Evolutionary conservation across 2,888 invertebrate genomes (phyloP), one percentile per base, ranked within the genome.

Genomic region (Flabesymbios commensalis): DNA sequence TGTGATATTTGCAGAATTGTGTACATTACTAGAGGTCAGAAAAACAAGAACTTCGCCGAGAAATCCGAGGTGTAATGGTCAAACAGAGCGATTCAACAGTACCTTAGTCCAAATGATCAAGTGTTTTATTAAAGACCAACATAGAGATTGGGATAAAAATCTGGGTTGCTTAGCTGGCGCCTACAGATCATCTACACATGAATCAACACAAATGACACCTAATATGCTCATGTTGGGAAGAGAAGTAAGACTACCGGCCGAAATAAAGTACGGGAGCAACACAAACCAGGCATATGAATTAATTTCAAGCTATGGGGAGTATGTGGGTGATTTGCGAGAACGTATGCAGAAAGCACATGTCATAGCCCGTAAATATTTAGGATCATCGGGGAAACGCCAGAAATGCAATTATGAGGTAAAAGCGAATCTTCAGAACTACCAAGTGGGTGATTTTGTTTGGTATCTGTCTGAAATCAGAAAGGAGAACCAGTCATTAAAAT

Each of bases 21-120:
- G n/a, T 5, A 49, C 22, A 24, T 22, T 1, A 47, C 43, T 52
- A 3, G 39, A 41, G 14, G n/a, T 54, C 2, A 36, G 54, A 10
- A 69, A 64, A 28, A 61, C 64, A 1, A 31, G 58, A 32, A 67
- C 61, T 2, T 48, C 57, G 26, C 57, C 67, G 3, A 19, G 58
- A 26, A 62, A 65, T 19, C 69, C 64, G 1, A 49, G 53, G 28
- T 36, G 65, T 19, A 49, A 49, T 28, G 49, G 49, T 19, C 49
- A 49, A 19, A 19, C 19, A 14, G 49, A 49, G 29, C 22, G 49
- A 4, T 10, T 49, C 10, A 49, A 49, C 29, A 7, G 29, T 10
- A 28, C 29, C 14, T 29, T 49, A 24, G 19, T 49, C 24, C 22
- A 28, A 19, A 49, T 49, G 49, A 49, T 49, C 10, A 14, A 19